These are phyloP conservation scores for Ceratosolen solmsi DNA, from an alignment of 1,140 invertebrate genomes.

Conservation along the genomic window DNA sequence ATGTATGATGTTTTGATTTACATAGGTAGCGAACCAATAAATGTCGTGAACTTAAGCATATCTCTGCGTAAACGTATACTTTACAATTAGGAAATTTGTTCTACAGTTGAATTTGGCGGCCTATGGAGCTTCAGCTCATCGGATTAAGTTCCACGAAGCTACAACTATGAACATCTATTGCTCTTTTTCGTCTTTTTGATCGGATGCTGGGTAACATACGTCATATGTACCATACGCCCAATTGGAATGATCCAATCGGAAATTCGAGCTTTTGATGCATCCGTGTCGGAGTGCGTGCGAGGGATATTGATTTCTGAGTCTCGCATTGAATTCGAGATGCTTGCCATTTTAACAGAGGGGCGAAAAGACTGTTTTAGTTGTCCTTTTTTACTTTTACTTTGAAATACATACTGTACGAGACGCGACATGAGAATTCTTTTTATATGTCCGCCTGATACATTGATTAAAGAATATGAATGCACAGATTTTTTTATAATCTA, in stretches of 20 bases:
- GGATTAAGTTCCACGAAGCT: neutral
- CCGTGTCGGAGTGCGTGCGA: neutral
- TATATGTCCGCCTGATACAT: neutral
- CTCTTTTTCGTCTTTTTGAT: neutral
- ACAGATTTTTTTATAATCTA: too few relatives aligned
- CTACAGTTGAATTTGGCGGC: conserved; percentile 51
- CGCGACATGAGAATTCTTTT: neutral
- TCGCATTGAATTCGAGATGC: conserved; percentile 11
- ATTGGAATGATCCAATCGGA: neutral
- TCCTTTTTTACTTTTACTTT: neutral
- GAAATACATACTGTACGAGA: neutral
- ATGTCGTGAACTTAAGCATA: too few relatives aligned
- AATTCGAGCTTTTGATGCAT: conserved; percentile 9
- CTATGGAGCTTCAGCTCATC: neutral
- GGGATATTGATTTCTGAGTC: conserved; percentile 11
- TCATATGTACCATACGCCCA: neutral
- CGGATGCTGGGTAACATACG: too few relatives aligned
- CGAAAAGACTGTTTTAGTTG: neutral
- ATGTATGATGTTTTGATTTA: too few relatives aligned
- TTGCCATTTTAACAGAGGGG: neutral
- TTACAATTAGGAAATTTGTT: neutral
- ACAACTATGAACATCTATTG: neutral
- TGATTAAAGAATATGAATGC: neutral
- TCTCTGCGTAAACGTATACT: neutral
- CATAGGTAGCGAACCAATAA: too few relatives aligned